Evolutionary conservation across 1,140 invertebrate genomes (phyloP).

Genomic region (Pararge aegeria): DNA sequence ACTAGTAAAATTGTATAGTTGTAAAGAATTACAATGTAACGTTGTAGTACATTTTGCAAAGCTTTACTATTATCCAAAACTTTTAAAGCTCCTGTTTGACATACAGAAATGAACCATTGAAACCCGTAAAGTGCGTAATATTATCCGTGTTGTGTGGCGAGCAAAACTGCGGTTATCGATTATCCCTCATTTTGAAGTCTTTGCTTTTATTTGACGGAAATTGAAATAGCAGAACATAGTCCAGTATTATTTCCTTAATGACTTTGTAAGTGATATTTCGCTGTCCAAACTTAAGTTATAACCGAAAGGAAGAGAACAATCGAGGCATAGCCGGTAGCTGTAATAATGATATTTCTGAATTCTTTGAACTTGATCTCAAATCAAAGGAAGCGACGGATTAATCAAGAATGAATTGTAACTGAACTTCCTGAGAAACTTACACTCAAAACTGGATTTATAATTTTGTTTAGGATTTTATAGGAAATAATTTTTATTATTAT

Average conservation of each 20-base stretch:
- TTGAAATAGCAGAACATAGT: not conserved
- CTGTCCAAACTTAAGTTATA: not conserved
- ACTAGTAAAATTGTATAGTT: not conserved
- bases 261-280: not conserved
- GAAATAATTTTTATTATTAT: too few relatives aligned
- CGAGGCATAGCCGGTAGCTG: too few relatives aligned
- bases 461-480: too few relatives aligned
- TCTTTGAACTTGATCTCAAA: too few relatives aligned
- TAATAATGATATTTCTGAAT: too few relatives aligned
- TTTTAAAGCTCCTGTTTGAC: not conserved
- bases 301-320: not conserved
- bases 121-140: slow-evolving; percentile 2
- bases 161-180: slow-evolving; percentile 20
- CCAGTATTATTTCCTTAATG: not conserved
- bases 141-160: not conserved
- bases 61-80: not conserved
- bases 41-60: too few relatives aligned
- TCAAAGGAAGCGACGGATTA: too few relatives aligned
- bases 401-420: too few relatives aligned
- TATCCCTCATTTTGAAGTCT: not conserved
- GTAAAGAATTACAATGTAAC: not conserved
- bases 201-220: not conserved
- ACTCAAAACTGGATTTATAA: too few relatives aligned
- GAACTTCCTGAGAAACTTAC: too few relatives aligned
- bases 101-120: not conserved